These are phyloP conservation scores for Camptogramma bilineatum DNA, from an alignment of 2,888 invertebrate genomes.

Conservation along the genomic window DNA sequence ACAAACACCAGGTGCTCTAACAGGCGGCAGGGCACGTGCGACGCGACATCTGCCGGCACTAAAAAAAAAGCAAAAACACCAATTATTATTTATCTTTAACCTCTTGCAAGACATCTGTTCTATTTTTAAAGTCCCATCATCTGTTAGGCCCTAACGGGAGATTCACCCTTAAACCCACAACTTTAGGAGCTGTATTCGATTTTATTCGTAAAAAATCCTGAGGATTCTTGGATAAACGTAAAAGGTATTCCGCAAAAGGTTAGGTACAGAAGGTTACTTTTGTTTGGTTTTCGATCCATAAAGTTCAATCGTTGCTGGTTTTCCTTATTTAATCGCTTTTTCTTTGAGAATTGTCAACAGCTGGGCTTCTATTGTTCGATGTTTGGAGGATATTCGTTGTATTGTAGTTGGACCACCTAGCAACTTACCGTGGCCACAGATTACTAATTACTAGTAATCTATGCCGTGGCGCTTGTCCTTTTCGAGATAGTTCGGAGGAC, in stretches of 20 bases:
- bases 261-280: constrained; percentile 46
- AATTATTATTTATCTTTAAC: constrained; percentile 69
- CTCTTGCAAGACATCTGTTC: constrained; percentile 69
- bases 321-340: constrained; percentile 42
- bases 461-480: too few species aligned
- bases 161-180: constrained; percentile 19
- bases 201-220: neutral
- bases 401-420: constrained; percentile 15
- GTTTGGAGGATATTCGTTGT: constrained; percentile 1
- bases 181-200: neutral
- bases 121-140: constrained; percentile 60
- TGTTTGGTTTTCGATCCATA: constrained; percentile 45
- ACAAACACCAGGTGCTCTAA: constrained; percentile 70
- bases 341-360: constrained; percentile 29
- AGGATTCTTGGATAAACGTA: constrained; percentile 36
- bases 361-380: constrained; percentile 21
- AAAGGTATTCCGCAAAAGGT: constrained; percentile 44
- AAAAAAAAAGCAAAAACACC: constrained; percentile 61
- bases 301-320: constrained; percentile 42
- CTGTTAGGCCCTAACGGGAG: constrained; percentile 46
- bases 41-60: constrained; percentile 73
- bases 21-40: constrained; percentile 75
- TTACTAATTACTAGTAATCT: too few species aligned
- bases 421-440: neutral
- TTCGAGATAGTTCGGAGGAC: too few species aligned